phyloP scores from a whole-genome alignment of 1,140 invertebrate genomes.

The Bombyx mori region DNA sequence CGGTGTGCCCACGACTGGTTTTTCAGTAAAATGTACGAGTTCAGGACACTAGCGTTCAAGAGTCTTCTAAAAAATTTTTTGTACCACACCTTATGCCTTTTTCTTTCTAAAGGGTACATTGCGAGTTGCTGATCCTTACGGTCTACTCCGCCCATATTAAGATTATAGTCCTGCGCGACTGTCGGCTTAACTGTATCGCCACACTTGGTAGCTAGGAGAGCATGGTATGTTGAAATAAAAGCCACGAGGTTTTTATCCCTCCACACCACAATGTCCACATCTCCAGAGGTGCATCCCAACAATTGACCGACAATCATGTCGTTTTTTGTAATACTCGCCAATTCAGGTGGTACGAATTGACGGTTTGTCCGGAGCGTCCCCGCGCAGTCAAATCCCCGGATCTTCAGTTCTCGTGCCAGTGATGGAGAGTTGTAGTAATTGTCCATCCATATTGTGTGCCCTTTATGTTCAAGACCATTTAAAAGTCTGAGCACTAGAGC shows the following conservation, averaged over 20 bases:
- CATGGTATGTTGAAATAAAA: constrained; percentile 12
- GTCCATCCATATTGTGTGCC: constrained; percentile 8
- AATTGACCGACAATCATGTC: constrained; percentile 6
- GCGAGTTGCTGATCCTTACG: constrained; percentile 9
- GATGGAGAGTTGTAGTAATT: constrained; percentile 24
- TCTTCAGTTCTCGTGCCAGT: constrained; percentile 7
- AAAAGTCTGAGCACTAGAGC: background rate
- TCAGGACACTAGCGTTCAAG: constrained; percentile 8
- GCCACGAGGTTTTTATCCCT: constrained; percentile 6
- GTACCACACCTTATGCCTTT: background rate
- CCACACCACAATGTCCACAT: constrained; percentile 4
- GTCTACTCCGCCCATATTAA: constrained; percentile 9
- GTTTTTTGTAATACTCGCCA: background rate
- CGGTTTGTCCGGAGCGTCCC: constrained; percentile 13
- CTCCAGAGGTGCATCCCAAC: constrained; percentile 9
- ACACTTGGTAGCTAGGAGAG: background rate
- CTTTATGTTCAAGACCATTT: too few relatives aligned
- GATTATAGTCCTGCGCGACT: constrained; percentile 7
- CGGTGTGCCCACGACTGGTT: too few relatives aligned
- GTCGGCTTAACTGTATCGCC: background rate
- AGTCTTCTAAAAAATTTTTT: constrained; percentile 7
- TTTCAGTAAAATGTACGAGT: background rate
- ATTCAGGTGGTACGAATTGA: constrained; percentile 3
- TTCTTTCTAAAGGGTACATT: constrained; percentile 6
- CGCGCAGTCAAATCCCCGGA: too few relatives aligned